Evolutionary conservation across 2,888 invertebrate species (phyloP), one percentile per base, ranked within the genome.

Genomic region (Monopis laevigella): DNA sequence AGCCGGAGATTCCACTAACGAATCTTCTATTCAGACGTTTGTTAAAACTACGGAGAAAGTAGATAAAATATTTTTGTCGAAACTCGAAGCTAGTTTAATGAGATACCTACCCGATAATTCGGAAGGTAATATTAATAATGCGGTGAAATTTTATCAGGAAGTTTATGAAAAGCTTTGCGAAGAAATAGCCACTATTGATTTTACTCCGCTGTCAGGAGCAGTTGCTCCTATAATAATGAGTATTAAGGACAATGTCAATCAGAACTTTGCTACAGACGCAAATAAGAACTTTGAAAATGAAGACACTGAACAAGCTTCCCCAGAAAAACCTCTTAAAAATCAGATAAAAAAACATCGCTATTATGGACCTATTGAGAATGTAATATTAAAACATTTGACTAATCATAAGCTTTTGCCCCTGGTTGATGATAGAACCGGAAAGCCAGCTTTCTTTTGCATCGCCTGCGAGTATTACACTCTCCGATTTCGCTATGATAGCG

Each of bases 151-250:
- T 43, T 78, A 77, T 42, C 68, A 73, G 30, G 58, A 58, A 2
- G 53, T 62, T 0, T 72, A 61, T 43, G 70, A 72, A 11, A 72
- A 68, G 19, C 51, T 80, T 1, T 68, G 62, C 24, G 54, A 55
- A n/a, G 71, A 73, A 13, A 61, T 74, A 1, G 45, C 56, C 0
- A 34, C 40, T 11, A 61, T 72, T 0, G 80, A 80, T 39, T 80
- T 80, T 46, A 60, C 71, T 0, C 49, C 62, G 0, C 68, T 71
- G 41, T 69, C 74, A 0, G 66, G 70, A 41, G 65, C 78, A 0
- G 80, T 80, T 0, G 80, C 80, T 4, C 80, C 80, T 0, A 78
- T 80, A 1, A 78, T 80, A 2, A 78, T 80, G 80, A 78, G 78
- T 42, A 80, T 80, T 19, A 72, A 77, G 18, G 80, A 80, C 44